These are phyloP conservation scores for Sandelia bainsii DNA, from an alignment of 2,797 vertebrate genomes.

Conservation along the genomic window DNA sequence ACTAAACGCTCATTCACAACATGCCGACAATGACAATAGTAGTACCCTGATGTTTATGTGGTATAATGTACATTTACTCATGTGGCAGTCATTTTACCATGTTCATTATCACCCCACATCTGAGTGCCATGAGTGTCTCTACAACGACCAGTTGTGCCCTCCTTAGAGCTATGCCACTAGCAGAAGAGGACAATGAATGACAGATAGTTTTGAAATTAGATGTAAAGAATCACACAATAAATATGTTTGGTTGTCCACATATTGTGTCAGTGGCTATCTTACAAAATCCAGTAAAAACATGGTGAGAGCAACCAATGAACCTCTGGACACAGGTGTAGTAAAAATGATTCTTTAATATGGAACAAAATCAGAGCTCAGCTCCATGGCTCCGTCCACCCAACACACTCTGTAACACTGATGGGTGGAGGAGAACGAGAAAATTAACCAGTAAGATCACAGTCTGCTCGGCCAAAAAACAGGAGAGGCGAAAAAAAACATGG, in stretches of 20 bases:
- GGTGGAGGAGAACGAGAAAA: constrained; percentile 82
- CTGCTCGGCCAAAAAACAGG: constrained; percentile 89
- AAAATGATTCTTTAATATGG: constrained; percentile 88
- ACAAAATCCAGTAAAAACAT: constrained; percentile 5
- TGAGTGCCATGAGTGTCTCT: background rate
- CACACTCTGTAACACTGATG: constrained; percentile 85
- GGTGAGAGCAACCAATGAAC: constrained; percentile 40
- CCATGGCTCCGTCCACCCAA: constrained; percentile 84
- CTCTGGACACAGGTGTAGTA: constrained; percentile 69
- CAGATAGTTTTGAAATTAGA: too few species aligned
- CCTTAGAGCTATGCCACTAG: background rate
- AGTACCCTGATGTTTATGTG: background rate
- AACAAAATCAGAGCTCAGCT: constrained; percentile 90
- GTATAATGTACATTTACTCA: too few species aligned
- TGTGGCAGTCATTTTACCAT: too few species aligned
- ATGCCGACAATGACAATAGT: background rate
- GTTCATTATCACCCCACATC: too few species aligned
- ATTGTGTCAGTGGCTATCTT: background rate
- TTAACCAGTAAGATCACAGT: constrained; percentile 87
- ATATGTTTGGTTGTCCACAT: background rate
- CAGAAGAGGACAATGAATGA: background rate
- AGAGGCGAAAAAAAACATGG: constrained; percentile 87
- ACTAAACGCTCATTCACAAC: too few species aligned
- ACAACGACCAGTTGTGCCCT: background rate
- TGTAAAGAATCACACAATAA: too few species aligned